A percentile compares a stretch with the other conserved stretches of the same genome.
phyloP scores from a whole-genome alignment of 1,140 invertebrate genomes.

The Andrena cerasifolii region DNA sequence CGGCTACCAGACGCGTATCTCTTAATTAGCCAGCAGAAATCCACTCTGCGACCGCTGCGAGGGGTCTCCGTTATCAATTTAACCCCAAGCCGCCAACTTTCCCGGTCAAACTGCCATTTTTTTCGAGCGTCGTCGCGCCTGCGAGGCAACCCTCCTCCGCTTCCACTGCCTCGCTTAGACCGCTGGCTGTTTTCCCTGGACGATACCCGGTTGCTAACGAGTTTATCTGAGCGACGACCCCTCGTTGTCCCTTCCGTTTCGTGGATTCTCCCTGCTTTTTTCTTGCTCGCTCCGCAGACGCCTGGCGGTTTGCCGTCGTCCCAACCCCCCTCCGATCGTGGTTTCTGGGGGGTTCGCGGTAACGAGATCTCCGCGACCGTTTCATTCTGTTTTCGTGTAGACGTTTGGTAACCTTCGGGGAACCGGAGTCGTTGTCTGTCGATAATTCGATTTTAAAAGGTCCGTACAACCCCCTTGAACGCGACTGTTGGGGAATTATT shows the following conservation, averaged over 20 bases:
- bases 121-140: not conserved
- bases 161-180: not conserved
- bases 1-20: slow-evolving; percentile 62
- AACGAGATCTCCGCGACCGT: slow-evolving; percentile 7
- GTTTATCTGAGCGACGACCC: slow-evolving; percentile 20
- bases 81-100: slow-evolving; percentile 35
- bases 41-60: slow-evolving; percentile 27
- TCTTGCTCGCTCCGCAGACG: not conserved
- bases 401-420: not conserved
- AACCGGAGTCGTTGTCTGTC: too few relatives aligned
- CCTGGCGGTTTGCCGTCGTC: not conserved
- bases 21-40: slow-evolving; percentile 68
- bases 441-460: not conserved
- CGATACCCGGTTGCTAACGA: slow-evolving; percentile 31
- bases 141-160: too few relatives aligned
- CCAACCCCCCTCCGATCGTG: not conserved
- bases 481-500: not conserved
- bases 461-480: not conserved
- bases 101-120: slow-evolving; percentile 25
- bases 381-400: not conserved
- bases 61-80: slow-evolving; percentile 68
- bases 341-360: not conserved
- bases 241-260: not conserved
- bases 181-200: slow-evolving; percentile 27
- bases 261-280: not conserved